phyloP scores from a whole-genome alignment of 2,113 vertebrate species.

The Carettochelys insculpta region DNA sequence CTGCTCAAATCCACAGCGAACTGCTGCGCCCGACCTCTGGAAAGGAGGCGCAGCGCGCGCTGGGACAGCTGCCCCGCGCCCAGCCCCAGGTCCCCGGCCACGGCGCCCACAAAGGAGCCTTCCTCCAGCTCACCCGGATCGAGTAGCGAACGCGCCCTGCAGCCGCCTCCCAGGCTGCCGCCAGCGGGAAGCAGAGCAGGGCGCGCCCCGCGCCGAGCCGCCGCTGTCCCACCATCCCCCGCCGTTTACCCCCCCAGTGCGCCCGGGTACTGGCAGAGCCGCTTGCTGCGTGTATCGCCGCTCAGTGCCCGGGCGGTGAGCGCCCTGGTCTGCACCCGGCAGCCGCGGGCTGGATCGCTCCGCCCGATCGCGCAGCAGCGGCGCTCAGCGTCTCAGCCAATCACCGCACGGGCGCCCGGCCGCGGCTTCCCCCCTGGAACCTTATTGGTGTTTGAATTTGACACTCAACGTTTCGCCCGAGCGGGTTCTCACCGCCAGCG shows the following conservation, averaged over 20 bases:
- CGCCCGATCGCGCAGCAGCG: not conserved
- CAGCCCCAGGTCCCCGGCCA: conserved; percentile 53
- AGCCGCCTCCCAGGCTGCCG: conserved; percentile 10
- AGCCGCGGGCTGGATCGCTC: no score
- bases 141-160: conserved; percentile 73
- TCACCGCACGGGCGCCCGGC: not conserved
- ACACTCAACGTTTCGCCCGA: not conserved
- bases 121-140: conserved; percentile 77
- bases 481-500: no score
- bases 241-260: not conserved
- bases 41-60: conserved; percentile 77
- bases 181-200: conserved; percentile 35
- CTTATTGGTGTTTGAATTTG: not conserved
- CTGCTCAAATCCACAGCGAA: no score
- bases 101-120: not conserved
- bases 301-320: no score
- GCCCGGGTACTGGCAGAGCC: not conserved
- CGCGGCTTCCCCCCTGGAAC: not conserved
- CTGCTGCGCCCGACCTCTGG: conserved; percentile 71
- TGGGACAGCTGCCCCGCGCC: conserved; percentile 73
- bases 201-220: not conserved
- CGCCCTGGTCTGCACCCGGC: no score
- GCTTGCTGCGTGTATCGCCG: not conserved
- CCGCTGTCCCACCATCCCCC: no score
- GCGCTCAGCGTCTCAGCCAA: not conserved